Percentiles rank a stretch among this genome's conserved stretches.
phyloP scores from a whole-genome alignment of 1,140 invertebrate genomes.

The Drosophila prosaltans region DNA sequence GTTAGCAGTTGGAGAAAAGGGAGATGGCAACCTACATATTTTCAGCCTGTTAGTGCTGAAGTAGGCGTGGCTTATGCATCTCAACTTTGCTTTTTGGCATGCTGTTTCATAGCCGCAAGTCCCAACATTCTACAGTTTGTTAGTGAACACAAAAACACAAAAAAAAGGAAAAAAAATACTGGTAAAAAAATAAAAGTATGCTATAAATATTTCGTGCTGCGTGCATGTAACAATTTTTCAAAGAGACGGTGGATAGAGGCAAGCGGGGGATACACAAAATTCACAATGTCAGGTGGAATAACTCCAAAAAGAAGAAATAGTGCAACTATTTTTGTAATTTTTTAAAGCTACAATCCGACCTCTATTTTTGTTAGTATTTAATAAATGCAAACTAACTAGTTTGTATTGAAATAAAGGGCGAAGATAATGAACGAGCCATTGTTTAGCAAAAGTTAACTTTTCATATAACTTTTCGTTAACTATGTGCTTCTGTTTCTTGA shows the following conservation, averaged over 20 bases:
- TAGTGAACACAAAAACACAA: slow-evolving; percentile 29
- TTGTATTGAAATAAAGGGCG: background rate
- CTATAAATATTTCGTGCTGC: slow-evolving; percentile 54
- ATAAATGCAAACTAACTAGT: background rate
- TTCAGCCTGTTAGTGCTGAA: slow-evolving; percentile 50
- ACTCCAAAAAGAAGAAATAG: slow-evolving; percentile 1
- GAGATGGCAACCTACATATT: slow-evolving; percentile 71
- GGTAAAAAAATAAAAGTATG: slow-evolving; percentile 55
- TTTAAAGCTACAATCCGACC: slow-evolving; percentile 2
- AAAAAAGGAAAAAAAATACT: background rate
- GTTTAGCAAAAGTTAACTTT: background rate
- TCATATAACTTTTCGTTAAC: background rate
- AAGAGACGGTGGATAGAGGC: background rate
- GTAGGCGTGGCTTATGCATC: slow-evolving; percentile 44
- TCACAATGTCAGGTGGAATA: slow-evolving; percentile 10
- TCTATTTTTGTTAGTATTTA: background rate
- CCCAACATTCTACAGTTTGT: slow-evolving; percentile 67
- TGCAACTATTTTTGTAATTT: background rate
- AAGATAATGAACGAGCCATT: background rate
- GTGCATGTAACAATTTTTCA: slow-evolving; percentile 48
- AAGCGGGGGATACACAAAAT: background rate
- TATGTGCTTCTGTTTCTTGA: no score
- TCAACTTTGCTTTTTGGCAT: slow-evolving; percentile 69
- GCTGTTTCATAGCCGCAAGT: slow-evolving; percentile 73
- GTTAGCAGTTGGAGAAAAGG: slow-evolving; percentile 34